These are phyloP conservation scores for Drosophila nr. fundita DNA, from an alignment of 2,888 invertebrate genomes.

Conservation along the genomic window DNA sequence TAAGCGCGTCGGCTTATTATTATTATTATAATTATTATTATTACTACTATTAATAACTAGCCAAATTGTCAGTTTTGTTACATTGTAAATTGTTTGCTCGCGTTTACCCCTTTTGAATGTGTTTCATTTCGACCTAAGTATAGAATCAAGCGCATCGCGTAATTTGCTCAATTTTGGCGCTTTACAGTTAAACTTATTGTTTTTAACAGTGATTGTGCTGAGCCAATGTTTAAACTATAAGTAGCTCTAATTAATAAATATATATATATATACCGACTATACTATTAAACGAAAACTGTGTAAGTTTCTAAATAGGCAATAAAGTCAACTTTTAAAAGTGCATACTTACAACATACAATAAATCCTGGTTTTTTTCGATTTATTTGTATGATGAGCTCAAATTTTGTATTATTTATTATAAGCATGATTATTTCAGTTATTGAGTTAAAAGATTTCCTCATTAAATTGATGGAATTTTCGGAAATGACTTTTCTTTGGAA, in stretches of 20 bases:
- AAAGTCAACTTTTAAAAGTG: slow-evolving; percentile 39
- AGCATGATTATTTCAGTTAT: neutral
- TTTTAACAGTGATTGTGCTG: slow-evolving; percentile 44
- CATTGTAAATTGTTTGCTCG: slow-evolving; percentile 52
- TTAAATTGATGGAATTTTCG: neutral
- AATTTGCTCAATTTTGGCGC: slow-evolving; percentile 75
- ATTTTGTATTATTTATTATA: neutral
- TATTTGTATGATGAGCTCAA: neutral
- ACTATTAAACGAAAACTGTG: slow-evolving; percentile 42
- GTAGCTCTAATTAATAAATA: slow-evolving; percentile 68
- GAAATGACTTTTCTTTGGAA: neutral
- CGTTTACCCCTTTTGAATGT: slow-evolving; percentile 24
- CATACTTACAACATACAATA: slow-evolving; percentile 26
- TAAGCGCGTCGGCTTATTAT: slow-evolving; percentile 37
- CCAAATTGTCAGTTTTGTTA: slow-evolving; percentile 47
- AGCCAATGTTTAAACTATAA: slow-evolving; percentile 74
- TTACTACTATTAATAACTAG: slow-evolving; percentile 21
- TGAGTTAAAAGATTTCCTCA: neutral
- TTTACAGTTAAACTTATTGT: slow-evolving; percentile 62
- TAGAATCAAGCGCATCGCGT: slow-evolving; percentile 65
- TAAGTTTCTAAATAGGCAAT: slow-evolving; percentile 57
- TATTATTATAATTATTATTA: slow-evolving; percentile 8
- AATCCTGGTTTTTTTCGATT: neutral
- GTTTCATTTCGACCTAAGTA: slow-evolving; percentile 27
- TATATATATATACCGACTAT: slow-evolving; percentile 31